Conservation (phyloP, 2,113 vertebrate genomes). For the Castor canadensis region DNA sequence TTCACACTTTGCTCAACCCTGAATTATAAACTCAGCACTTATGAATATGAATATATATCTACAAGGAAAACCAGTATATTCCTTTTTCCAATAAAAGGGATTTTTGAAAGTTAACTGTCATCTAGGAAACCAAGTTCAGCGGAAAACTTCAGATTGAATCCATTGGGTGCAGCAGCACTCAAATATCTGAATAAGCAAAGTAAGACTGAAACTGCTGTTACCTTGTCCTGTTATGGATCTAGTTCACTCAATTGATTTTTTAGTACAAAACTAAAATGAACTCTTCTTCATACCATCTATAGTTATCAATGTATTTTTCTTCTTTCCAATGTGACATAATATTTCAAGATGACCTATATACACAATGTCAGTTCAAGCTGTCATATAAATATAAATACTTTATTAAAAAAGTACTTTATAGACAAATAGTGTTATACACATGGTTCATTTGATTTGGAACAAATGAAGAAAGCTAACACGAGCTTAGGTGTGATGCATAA, state of each 20-base stretch:
- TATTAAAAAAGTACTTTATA: slow-evolving; percentile 86
- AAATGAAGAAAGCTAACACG: slow-evolving; percentile 69
- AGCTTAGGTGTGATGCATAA: slow-evolving; percentile 55
- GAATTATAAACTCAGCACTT: slow-evolving; percentile 83
- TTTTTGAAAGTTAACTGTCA: slow-evolving; percentile 90
- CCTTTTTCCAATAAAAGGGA: slow-evolving; percentile 83
- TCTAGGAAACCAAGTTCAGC: slow-evolving; percentile 81
- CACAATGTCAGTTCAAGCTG: slow-evolving; percentile 92
- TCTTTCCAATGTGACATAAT: slow-evolving; percentile 99
- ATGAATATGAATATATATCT: slow-evolving; percentile 75
- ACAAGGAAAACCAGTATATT: slow-evolving; percentile 71
- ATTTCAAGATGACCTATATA: slow-evolving; percentile 96
- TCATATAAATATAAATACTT: slow-evolving; percentile 94
- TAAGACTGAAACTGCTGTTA: slow-evolving; percentile 80
- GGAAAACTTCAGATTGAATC: slow-evolving; percentile 80
- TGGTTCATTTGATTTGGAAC: slow-evolving; percentile 87
- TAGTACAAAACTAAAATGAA: slow-evolving; percentile 96
- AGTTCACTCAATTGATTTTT: slow-evolving; percentile 83
- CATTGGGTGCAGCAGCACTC: too few species aligned
- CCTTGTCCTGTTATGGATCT: too few species aligned
- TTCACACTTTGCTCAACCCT: too few species aligned
- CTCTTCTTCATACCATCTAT: slow-evolving; percentile 91
- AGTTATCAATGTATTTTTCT: slow-evolving; percentile 90
- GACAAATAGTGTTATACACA: slow-evolving; percentile 90
- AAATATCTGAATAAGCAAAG: slow-evolving; percentile 82